Evolutionary conservation across 2,888 invertebrate genomes (phyloP).

Genomic region (Aricia artaxerxes): DNA sequence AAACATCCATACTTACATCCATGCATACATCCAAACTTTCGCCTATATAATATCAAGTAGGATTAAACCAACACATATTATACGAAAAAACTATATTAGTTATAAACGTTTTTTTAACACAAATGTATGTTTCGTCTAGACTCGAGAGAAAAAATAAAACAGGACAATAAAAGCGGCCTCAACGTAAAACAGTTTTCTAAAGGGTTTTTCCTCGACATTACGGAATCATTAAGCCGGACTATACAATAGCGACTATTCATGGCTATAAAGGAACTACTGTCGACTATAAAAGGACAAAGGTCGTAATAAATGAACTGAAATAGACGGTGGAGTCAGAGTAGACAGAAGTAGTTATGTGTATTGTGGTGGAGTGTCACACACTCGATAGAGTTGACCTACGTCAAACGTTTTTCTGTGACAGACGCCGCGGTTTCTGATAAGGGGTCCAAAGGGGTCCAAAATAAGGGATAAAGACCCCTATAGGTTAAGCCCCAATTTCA

Average conservation of each 20-base stretch:
- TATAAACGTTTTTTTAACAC: neutral
- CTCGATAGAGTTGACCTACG: neutral
- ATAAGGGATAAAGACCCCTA: too few species aligned
- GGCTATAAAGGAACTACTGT: neutral
- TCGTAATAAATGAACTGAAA: neutral
- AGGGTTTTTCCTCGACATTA: neutral
- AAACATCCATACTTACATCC: too few species aligned
- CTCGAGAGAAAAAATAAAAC: neutral
- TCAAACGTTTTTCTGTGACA: too few species aligned
- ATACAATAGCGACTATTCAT: neutral
- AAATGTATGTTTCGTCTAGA: neutral
- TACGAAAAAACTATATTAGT: too few species aligned
- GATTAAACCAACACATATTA: too few species aligned
- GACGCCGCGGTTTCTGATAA: too few species aligned
- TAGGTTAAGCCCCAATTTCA: too few species aligned
- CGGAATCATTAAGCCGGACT: neutral
- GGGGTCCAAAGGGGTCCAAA: too few species aligned
- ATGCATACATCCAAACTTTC: too few species aligned
- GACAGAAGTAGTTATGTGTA: too few species aligned
- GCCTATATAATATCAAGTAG: too few species aligned
- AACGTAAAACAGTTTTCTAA: neutral
- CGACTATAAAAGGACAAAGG: slow-evolving; percentile 10
- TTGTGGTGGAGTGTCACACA: neutral
- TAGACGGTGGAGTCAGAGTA: neutral
- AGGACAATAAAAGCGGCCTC: neutral